Evolutionary conservation across 2,888 invertebrate species (phyloP), one percentile per base, ranked within the genome.

Genomic region (Colostygia pectinataria): DNA sequence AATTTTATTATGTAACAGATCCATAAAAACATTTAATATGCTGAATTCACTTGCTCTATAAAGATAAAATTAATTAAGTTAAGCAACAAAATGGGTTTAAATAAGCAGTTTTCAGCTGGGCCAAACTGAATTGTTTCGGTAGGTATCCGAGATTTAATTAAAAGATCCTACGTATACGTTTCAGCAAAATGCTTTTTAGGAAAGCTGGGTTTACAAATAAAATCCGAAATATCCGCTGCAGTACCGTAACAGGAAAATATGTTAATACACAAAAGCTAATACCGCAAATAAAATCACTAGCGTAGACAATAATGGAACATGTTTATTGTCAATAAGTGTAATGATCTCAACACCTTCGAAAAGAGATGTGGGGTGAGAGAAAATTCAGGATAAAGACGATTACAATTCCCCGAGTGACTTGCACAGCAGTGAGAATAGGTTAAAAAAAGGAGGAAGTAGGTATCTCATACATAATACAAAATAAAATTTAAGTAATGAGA

Each of bases 101-200:
- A 56, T 49, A 46, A 56, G 36, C 52, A 58, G 53, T 58, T 61
- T 60, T 58, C 58, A 55, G 54, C 25, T 54, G 48, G 43, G 54
- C 53, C 56, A 51, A 57, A 57, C 31, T 34, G 31, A 41, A 36
- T 32, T 40, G 41, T 60, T 56, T 55, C 29, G 45, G 32, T 57
- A 51, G 37, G 53, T 56, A 58, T 51, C 55, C 40, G 57, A 70
- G 71, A 71, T 71, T 71, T 63, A 66, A 71, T 71, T 68, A 69
- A 71, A 63, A 64, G 69, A 71, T 71, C 45, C 55, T 55, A 67
- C 66, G 54, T 57, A 63, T 66, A 59, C 62, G 56, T 58, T 56
- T 55, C 59, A 58, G 56, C 48, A 57, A 50, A 59, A 60, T 57
- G 48, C 42, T 44, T 55, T 55, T 55, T 47, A 49, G 52, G 48